A percentile compares a stretch with the other conserved stretches of the same genome.
Conservation (phyloP, 2,113 vertebrate genomes). For the Craseonycteris thonglongyai region DNA sequence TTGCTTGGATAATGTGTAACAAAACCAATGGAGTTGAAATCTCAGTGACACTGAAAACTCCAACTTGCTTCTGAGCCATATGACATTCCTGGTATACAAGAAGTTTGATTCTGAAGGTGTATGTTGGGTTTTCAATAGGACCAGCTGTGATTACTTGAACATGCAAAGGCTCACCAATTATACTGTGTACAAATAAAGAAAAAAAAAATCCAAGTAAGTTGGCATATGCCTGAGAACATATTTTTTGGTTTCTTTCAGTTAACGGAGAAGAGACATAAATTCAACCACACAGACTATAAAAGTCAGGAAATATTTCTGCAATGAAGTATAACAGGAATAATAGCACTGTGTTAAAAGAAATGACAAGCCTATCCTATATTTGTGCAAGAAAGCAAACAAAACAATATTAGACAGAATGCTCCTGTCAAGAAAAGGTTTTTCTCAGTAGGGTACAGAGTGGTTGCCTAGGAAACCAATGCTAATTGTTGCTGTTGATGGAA, state of each 20-base stretch:
- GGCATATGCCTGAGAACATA: background rate
- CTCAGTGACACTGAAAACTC: background rate
- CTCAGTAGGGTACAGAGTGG: conserved; percentile 75
- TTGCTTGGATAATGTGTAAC: background rate
- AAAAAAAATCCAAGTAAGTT: conserved; percentile 37
- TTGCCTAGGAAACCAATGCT: conserved; percentile 80
- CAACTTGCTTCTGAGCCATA: conserved; percentile 21
- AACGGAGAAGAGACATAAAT: conserved; percentile 55
- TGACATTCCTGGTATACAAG: background rate
- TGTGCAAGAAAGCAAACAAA: conserved; percentile 76
- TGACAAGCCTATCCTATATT: conserved; percentile 61
- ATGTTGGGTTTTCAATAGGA: background rate
- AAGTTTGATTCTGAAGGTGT: conserved; percentile 10
- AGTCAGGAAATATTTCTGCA: conserved; percentile 55
- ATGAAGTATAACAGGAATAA: conserved; percentile 54
- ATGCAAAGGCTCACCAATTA: background rate
- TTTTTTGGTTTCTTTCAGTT: conserved; percentile 50
- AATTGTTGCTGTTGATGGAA: conserved; percentile 75
- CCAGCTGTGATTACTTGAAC: conserved; percentile 26
- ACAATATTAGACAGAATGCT: conserved; percentile 76
- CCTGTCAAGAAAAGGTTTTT: conserved; percentile 75
- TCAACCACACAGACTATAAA: conserved; percentile 60
- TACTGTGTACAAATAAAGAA: background rate
- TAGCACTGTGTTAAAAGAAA: conserved; percentile 62
- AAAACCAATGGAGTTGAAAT: background rate